Evolutionary conservation across 2,797 vertebrate species (phyloP).

Genomic region (Aeoliscus strigatus): DNA sequence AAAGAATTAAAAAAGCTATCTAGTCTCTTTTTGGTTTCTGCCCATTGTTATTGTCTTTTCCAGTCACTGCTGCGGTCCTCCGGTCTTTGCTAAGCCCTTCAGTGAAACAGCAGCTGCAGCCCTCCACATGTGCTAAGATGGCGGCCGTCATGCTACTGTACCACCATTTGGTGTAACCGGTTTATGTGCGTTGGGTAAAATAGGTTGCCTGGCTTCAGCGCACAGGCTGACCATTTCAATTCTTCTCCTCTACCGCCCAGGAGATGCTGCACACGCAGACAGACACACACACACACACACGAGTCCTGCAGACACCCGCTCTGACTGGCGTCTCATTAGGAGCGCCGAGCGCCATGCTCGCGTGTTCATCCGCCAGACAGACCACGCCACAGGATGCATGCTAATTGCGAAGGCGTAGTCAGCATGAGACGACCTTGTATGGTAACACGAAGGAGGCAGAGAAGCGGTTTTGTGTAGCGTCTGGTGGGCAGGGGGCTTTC

Average conservation of each 20-base stretch:
- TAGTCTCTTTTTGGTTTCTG: too few relatives aligned
- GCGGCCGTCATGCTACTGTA: slow-evolving; percentile 8
- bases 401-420: slow-evolving; percentile 69
- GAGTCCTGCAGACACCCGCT: slow-evolving; percentile 39
- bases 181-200: slow-evolving; percentile 39
- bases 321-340: slow-evolving; percentile 73
- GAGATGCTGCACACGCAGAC: slow-evolving; percentile 39
- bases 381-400: slow-evolving; percentile 69
- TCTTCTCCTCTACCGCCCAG: slow-evolving; percentile 40
- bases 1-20: too few relatives aligned
- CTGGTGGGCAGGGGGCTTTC: slow-evolving; percentile 43
- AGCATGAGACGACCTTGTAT: slow-evolving; percentile 64
- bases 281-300: slow-evolving; percentile 45
- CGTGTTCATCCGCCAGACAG: slow-evolving; percentile 62
- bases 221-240: slow-evolving; percentile 29
- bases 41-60: too few relatives aligned
- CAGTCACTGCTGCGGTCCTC: too few relatives aligned
- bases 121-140: slow-evolving; percentile 1
- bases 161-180: slow-evolving; percentile 17
- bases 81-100: too few relatives aligned
- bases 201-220: slow-evolving; percentile 17
- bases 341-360: slow-evolving; percentile 41
- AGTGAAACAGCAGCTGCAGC: too few relatives aligned
- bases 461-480: slow-evolving; percentile 47
- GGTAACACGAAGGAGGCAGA: slow-evolving; percentile 38